Percentiles rank a stretch among this genome's conserved stretches.
Evolutionary conservation across 2,888 invertebrate genomes (phyloP).

Genomic region (Synergus japonicus): DNA sequence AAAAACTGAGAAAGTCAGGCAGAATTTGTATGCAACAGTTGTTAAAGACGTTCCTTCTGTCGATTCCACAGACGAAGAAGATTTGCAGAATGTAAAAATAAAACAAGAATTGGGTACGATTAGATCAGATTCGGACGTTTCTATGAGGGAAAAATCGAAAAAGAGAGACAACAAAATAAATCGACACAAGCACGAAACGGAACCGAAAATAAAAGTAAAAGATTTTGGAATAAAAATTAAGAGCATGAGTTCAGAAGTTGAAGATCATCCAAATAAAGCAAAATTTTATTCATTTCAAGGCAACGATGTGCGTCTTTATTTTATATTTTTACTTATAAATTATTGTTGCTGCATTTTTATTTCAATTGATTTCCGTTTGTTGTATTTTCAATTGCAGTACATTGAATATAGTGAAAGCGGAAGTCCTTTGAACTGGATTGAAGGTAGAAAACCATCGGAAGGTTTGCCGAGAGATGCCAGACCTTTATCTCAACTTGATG

Average conservation of each 20-base stretch:
- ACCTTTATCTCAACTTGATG: constrained; percentile 55
- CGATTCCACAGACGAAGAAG: constrained; percentile 42
- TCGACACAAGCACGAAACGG: constrained; percentile 5
- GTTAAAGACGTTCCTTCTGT: constrained; percentile 17
- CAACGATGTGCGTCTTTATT: constrained; percentile 59
- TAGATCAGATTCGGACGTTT: constrained; percentile 3
- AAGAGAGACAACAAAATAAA: constrained; percentile 21
- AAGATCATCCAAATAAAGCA: constrained; percentile 43
- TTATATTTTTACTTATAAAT: neutral
- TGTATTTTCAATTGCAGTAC: constrained; percentile 57
- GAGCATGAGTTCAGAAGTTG: constrained; percentile 24
- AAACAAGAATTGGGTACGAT: constrained; percentile 36
- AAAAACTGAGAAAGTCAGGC: constrained; percentile 33
- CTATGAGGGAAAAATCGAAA: constrained; percentile 15
- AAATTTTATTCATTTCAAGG: constrained; percentile 62
- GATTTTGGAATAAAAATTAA: constrained; percentile 44
- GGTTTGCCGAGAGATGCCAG: constrained; percentile 62
- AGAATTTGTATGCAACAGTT: constrained; percentile 1
- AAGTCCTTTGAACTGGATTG: constrained; percentile 67
- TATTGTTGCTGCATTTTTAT: neutral
- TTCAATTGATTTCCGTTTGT: neutral
- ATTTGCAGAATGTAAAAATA: constrained; percentile 14
- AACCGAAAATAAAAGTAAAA: constrained; percentile 35
- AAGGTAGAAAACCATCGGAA: constrained; percentile 62
- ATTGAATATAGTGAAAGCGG: constrained; percentile 63